Conservation (phyloP, 2,888 invertebrate species). For the Tineola bisselliella region DNA sequence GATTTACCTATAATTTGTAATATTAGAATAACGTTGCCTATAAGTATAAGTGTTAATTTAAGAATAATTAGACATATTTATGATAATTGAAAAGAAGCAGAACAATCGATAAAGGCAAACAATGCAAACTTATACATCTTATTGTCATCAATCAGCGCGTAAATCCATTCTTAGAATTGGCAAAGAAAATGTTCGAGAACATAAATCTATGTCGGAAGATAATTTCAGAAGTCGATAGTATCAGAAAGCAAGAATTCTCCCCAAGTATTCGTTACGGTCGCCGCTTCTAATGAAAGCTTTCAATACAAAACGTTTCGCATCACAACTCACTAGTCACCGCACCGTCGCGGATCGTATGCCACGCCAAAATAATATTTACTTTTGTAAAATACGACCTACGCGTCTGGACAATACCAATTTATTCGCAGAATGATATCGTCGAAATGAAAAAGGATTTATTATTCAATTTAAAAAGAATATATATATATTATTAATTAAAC, state of each 20-base stretch:
- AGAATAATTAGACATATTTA: too few species aligned
- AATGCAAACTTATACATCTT: background rate
- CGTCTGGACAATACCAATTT: background rate
- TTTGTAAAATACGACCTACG: background rate
- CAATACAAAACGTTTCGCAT: conserved; percentile 51
- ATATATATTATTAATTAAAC: too few species aligned
- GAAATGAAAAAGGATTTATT: too few species aligned
- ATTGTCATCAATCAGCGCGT: background rate
- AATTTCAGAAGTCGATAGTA: conserved; percentile 1
- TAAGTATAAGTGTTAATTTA: too few species aligned
- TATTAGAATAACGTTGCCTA: too few species aligned
- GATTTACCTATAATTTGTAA: too few species aligned
- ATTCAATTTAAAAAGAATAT: too few species aligned
- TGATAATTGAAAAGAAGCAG: background rate
- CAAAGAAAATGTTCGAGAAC: background rate
- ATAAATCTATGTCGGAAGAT: conserved; percentile 6
- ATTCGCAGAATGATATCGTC: background rate
- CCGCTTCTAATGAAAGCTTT: conserved; percentile 54
- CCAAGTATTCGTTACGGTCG: conserved; percentile 32
- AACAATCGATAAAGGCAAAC: background rate
- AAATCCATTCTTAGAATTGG: conserved; percentile 5
- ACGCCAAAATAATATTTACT: conserved; percentile 1
- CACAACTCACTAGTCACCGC: conserved; percentile 45
- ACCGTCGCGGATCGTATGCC: background rate
- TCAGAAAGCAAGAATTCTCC: background rate